phyloP scores from a whole-genome alignment of 2,113 vertebrate genomes.

The Aleadryas rufinucha region DNA sequence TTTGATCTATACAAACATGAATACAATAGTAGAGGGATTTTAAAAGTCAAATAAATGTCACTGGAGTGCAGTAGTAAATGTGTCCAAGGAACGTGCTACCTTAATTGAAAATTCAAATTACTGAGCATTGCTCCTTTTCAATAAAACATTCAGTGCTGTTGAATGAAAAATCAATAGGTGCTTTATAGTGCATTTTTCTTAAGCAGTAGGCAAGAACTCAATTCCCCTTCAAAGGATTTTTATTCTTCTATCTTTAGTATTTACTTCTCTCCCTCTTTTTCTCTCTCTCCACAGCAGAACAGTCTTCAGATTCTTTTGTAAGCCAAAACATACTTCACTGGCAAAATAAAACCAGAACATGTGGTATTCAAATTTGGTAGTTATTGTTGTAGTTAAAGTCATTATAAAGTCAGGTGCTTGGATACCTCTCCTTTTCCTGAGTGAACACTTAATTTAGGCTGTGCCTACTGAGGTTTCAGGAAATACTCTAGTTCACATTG shows the following conservation, averaged over 20 bases:
- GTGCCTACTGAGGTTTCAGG: background rate
- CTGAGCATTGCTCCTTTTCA: conserved; percentile 42
- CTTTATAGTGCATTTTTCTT: conserved; percentile 64
- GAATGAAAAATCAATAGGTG: conserved; percentile 68
- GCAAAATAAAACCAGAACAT: background rate
- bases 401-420: background rate
- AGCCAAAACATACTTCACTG: background rate
- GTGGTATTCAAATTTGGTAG: background rate
- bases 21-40: conserved; percentile 53
- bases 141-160: conserved; percentile 50
- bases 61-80: conserved; percentile 48
- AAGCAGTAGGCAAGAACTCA: conserved; percentile 43
- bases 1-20: conserved; percentile 52
- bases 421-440: background rate
- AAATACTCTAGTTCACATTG: background rate
- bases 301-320: background rate
- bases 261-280: background rate
- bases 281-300: background rate
- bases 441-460: background rate
- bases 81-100: conserved; percentile 39
- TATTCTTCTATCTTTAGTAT: conserved; percentile 41
- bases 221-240: conserved; percentile 44
- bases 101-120: conserved; percentile 72
- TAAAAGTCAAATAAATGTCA: conserved; percentile 66
- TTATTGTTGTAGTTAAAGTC: background rate